Conservation (phyloP, 2,888 invertebrate genomes). For the Protophormia terraenovae region DNA sequence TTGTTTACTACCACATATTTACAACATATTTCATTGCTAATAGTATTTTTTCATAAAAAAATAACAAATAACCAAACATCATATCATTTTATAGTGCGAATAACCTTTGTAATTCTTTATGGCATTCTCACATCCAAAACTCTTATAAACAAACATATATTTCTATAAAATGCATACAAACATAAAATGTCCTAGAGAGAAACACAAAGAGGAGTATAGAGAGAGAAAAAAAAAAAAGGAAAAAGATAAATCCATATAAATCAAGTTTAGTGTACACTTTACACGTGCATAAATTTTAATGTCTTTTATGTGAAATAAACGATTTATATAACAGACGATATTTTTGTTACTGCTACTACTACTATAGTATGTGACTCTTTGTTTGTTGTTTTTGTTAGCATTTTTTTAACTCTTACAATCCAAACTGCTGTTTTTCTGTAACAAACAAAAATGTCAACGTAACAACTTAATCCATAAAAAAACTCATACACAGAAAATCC, state of each 20-base stretch:
- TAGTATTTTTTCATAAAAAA: background rate
- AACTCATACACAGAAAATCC: slow-evolving; percentile 9
- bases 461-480: slow-evolving; percentile 65
- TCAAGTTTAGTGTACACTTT: slow-evolving; percentile 67
- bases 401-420: background rate
- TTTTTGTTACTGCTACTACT: slow-evolving; percentile 23
- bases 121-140: slow-evolving; percentile 11
- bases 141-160: background rate
- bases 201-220: background rate
- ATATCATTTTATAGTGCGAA: slow-evolving; percentile 27
- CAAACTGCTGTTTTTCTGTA: slow-evolving; percentile 14
- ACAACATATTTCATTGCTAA: slow-evolving; percentile 16
- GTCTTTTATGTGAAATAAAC: slow-evolving; percentile 65
- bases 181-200: background rate
- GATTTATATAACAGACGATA: slow-evolving; percentile 61
- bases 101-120: slow-evolving; percentile 48
- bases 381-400: background rate
- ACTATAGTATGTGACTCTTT: background rate
- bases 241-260: slow-evolving; percentile 64
- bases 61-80: background rate
- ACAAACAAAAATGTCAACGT: slow-evolving; percentile 58
- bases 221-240: background rate
- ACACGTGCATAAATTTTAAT: slow-evolving; percentile 68
- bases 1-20: background rate
- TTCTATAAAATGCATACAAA: background rate